Base-by-base conservation (phyloP, 2,888 invertebrate species). In the Drosophila buzzatii region DNA sequence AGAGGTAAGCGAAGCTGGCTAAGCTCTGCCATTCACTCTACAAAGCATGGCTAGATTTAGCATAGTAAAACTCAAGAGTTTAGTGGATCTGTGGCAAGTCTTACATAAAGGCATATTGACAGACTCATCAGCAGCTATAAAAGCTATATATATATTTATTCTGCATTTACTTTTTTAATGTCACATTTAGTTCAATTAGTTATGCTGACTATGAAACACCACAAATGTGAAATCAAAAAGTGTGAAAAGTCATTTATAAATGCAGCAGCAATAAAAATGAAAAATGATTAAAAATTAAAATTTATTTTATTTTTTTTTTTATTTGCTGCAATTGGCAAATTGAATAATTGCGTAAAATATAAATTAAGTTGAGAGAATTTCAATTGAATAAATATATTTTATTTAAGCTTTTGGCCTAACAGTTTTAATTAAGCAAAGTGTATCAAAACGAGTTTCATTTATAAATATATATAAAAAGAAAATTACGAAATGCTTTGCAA, bases 301-400 rank as follows among this genome's bases (percentile, higher is more conserved):
- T 16, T n/a, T n/a, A 56, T 23, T 23, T 23, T 23, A 23, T 23
- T 23, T 23, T 2, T 1, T 20, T 20, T 20, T n/a, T 53, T 45
- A 20, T 44, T 52, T 42, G 33, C 58, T 47, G 45, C 27, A 18
- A 56, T 16, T 45, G 45, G 45, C 45, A 73, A 73, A 73, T 73
- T 61, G 47, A 14, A 51, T 65, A 59, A 60, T 66, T 66, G 59
- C 44, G n/a, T 55, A n/a, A 41, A 35, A 56, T 35, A 27, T 18
- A 23, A 56, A 56, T 18, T 33, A 14, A 18, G 42, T 55, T 33
- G 33, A 14, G 33, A 16, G 39, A 5, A 33, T 49, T 39, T 18
- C 18, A 57, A 49, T 57, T 35, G 10, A 16, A 16, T 53, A 23
- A 23, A 39, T 16, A 27, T 23, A 39, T 23, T 16, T 23, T 16